Conservation (phyloP, 2,113 vertebrate species). For the Choloepus hoffmanni region DNA sequence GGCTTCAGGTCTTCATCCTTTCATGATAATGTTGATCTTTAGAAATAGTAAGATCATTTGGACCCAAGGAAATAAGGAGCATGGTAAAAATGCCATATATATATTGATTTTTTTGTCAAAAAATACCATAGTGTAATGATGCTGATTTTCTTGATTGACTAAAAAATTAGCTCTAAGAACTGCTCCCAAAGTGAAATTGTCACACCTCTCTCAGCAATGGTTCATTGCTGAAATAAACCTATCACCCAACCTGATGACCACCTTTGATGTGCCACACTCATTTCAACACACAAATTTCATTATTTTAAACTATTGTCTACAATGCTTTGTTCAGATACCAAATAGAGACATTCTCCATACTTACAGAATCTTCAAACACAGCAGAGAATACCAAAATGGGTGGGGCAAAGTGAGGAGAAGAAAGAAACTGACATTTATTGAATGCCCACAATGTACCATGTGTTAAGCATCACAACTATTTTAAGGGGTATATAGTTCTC, state of each 20-base stretch:
- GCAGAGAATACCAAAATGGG: not conserved
- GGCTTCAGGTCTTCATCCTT: not conserved
- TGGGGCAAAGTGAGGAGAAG: not conserved
- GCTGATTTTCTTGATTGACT: not conserved
- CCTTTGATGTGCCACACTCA: not conserved
- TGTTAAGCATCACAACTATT: fast-evolving
- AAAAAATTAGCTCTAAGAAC: not conserved
- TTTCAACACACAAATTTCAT: not conserved
- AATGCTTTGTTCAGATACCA: not conserved
- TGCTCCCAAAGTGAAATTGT: not conserved
- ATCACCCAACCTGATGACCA: not conserved
- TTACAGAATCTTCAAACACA: not conserved
- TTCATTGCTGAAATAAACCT: not conserved
- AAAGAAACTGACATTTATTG: not conserved
- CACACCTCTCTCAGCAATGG: not conserved
- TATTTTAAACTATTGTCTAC: not conserved
- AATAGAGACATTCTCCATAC: not conserved
- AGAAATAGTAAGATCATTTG: constrained; percentile 17
- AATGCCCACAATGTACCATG: not conserved
- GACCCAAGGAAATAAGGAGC: not conserved
- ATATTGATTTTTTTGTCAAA: not conserved
- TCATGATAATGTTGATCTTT: not conserved
- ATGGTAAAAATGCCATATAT: not conserved
- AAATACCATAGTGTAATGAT: not conserved
- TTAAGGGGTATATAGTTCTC: not conserved